Evolutionary conservation across 2,888 invertebrate genomes (phyloP), one percentile per base, ranked within the genome.

Genomic region (Trimorus sp.): DNA sequence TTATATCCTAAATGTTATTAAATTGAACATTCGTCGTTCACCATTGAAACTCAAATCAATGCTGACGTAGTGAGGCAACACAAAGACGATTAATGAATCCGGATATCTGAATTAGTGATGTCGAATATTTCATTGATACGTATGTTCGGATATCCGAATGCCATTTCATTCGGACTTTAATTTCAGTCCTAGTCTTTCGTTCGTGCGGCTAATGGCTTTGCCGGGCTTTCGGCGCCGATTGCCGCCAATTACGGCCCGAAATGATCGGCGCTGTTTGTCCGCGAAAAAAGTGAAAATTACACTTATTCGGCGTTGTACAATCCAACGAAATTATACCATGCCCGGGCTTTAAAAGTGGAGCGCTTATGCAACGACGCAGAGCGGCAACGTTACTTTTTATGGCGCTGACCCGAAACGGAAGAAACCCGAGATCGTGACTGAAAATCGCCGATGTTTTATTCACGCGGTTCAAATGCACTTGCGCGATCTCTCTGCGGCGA

Each of bases 231-330:
- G 59, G 53, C 62, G 62, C 62, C 73, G 38, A 66, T 54, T 54
- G 63, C 49, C 56, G 63, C 70, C 58, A 70, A 70, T 69, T 77
- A 70, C 4, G 15, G 48, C n/a, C 26, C 51, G 26, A 15, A 75
- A 59, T 45, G 26, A 59, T 16, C 66, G 56, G 54, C 14, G 37
- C 40, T 40, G 48, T 69, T 75, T 76, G 56, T 8, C 51, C 42
- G 58, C 15, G 69, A 70, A 65, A 78, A 70, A 78, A 70, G 70
- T 71, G 78, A 53, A 78, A 71, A 78, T 78, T 78, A 16, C 65
- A 71, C 65, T 78, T 78, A 78, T 71, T 78, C 71, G 26, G 45
- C 71, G 12, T 66, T 78, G 58, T 70, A 5, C 53, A 59, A 69
- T 53, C 12, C 42, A 70, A 63, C 40, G 63, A 70, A 75, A 77